Conservation (phyloP, 2,888 invertebrate genomes). For the Meteorus cinctellus region DNA sequence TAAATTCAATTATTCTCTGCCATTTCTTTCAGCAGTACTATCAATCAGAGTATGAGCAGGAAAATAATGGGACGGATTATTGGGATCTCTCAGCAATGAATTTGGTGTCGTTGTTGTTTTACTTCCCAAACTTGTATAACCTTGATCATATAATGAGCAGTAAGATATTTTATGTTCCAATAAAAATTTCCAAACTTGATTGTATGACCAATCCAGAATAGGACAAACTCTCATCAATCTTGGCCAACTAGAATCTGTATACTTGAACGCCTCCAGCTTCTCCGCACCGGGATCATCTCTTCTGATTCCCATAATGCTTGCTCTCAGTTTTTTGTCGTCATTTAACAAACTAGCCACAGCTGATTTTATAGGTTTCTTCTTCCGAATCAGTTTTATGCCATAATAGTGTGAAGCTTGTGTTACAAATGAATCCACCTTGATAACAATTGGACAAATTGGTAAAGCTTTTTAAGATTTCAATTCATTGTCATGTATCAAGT, state of each 20-base stretch:
- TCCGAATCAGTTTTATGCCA: constrained; percentile 81
- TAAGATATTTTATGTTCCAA: constrained; percentile 87
- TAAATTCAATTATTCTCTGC: constrained; percentile 56
- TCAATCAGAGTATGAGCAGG: constrained; percentile 67
- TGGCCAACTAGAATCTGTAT: constrained; percentile 94
- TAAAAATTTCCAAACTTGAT: constrained; percentile 93
- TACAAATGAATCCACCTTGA: constrained; percentile 86
- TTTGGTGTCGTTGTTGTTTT: constrained; percentile 63
- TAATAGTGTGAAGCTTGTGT: constrained; percentile 82
- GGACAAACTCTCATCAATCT: constrained; percentile 91
- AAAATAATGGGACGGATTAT: constrained; percentile 60
- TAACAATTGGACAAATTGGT: constrained; percentile 10
- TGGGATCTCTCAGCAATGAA: constrained; percentile 64
- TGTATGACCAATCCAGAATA: constrained; percentile 92
- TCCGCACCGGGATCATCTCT: constrained; percentile 89
- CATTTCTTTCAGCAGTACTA: constrained; percentile 66
- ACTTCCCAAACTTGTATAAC: constrained; percentile 76
- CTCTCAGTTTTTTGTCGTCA: constrained; percentile 80
- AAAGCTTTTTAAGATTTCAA: constrained; percentile 2
- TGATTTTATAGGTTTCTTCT: constrained; percentile 82
- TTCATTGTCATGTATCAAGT: not conserved
- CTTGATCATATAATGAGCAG: constrained; percentile 91
- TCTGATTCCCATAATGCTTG: constrained; percentile 94
- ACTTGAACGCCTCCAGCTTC: constrained; percentile 81
- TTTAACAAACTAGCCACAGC: constrained; percentile 80